A percentile compares a stretch with the other conserved stretches of the same genome.
These are phyloP conservation scores for Tethea ocularis DNA, from an alignment of 2,888 invertebrate species.

Conservation along the genomic window DNA sequence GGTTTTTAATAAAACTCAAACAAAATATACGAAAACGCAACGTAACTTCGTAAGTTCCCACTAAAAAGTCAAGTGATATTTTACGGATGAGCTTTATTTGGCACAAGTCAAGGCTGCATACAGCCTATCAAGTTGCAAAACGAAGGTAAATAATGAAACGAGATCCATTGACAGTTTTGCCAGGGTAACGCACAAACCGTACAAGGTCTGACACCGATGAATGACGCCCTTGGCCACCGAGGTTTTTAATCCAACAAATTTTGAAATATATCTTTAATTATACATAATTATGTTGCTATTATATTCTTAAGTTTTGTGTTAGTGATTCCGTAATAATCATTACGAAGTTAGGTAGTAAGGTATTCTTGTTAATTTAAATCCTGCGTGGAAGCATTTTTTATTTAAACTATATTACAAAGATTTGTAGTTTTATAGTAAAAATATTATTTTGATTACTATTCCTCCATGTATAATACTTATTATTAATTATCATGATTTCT, in stretches of 20 bases:
- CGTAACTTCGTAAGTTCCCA: too few species aligned
- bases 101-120: constrained; percentile 25
- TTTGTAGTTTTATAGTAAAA: too few species aligned
- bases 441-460: too few species aligned
- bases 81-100: constrained; percentile 15
- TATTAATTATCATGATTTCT: too few species aligned
- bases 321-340: background rate
- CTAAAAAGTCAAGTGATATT: too few species aligned
- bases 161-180: constrained; percentile 45
- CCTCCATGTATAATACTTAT: too few species aligned
- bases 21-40: too few species aligned
- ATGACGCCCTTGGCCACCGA: constrained; percentile 23
- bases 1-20: too few species aligned
- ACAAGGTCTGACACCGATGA: constrained; percentile 35
- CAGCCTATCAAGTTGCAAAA: constrained; percentile 37
- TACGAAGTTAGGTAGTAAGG: background rate
- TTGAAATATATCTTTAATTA: background rate
- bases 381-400: background rate
- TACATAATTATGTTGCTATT: background rate
- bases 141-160: constrained; percentile 21
- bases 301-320: background rate
- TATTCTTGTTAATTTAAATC: background rate
- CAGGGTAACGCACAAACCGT: constrained; percentile 32
- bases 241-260: background rate
- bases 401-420: too few species aligned